Evolutionary conservation across 2,888 invertebrate species (phyloP), one percentile per base, ranked within the genome.

Genomic region (Diloba caeruleocephala): DNA sequence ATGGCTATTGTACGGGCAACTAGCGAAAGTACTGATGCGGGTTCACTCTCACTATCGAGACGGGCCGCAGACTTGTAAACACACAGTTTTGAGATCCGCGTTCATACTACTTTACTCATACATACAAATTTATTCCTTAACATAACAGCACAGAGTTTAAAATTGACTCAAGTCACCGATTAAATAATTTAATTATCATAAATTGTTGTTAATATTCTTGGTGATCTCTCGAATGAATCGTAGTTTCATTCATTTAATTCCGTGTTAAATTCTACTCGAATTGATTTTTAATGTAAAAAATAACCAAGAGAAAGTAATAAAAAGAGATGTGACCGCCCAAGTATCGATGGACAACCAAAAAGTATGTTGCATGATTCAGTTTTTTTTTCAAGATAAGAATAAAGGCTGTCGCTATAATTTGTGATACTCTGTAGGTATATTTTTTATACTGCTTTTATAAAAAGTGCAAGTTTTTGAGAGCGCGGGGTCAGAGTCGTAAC

Each of bases 11-110:
- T 67, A 37, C 41, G 39, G 34, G 61, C 1, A 59, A 54, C 45
- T 29, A 56, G 67, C 68, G 64, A 70, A 67, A 76, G 76, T 63
- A 70, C 53, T 42, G 48, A 28, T 55, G 41, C 53, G 43, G 48
- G 51, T 31, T 57, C 51, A 76, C 77, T 77, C 77, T 77, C 74
- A 76, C 77, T 74, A 52, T 77, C 74, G 29, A 62, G 49, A 66
- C 57, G 50, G 73, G 74, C 57, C 54, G 68, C 21, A 57, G 52
- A 64, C 61, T 55, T 63, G 71, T 60, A 62, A 70, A 66, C 41
- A 62, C 37, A 57, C 45, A 41, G 52, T 51, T 64, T 62, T 54
- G 37, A 67, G 50, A 69, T 58, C 46, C 60, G 70, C 51, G 29
- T 54, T 39, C 14, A 26, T n/a, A 12, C n/a, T n/a, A 13, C 9